Conservation (phyloP, 2,797 vertebrate species). For the Odontamblyopus rebecca region DNA sequence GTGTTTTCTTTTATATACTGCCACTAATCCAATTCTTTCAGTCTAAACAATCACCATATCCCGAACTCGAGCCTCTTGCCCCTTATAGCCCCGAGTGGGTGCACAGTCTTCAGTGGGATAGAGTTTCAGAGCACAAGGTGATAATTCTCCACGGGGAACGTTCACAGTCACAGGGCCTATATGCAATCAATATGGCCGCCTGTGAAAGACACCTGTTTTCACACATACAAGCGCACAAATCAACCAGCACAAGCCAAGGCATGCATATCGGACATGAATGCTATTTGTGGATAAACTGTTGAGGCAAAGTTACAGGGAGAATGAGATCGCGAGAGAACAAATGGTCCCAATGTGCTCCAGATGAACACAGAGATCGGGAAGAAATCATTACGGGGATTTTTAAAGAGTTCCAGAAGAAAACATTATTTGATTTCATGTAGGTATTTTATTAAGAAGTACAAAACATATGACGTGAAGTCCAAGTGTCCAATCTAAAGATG, state of each 20-base stretch:
- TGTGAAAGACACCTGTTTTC: slow-evolving; percentile 54
- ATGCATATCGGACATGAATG: not conserved
- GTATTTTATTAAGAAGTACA: too few species aligned
- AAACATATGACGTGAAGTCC: too few species aligned
- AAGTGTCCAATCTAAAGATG: too few species aligned
- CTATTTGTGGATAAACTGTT: slow-evolving; percentile 25
- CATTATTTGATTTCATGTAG: too few species aligned
- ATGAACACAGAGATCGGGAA: not conserved
- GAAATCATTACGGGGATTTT: not conserved
- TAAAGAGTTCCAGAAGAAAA: not conserved
- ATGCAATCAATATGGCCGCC: slow-evolving; percentile 42
- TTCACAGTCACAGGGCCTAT: slow-evolving; percentile 37
- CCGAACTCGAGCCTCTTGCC: not conserved
- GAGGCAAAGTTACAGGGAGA: not conserved
- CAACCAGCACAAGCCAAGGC: not conserved
- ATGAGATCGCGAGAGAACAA: not conserved
- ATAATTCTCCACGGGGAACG: slow-evolving; percentile 40
- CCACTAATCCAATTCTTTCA: not conserved
- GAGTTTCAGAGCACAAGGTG: slow-evolving; percentile 35
- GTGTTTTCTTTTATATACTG: too few species aligned
- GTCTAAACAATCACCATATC: not conserved
- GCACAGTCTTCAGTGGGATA: slow-evolving; percentile 31
- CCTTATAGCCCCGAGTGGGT: slow-evolving; percentile 4
- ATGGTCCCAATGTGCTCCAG: not conserved
- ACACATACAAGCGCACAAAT: slow-evolving; percentile 20